A percentile compares a stretch with the other conserved stretches of the same genome.
Conservation (phyloP, 2,888 invertebrate species). For the Drosophila cognata region DNA sequence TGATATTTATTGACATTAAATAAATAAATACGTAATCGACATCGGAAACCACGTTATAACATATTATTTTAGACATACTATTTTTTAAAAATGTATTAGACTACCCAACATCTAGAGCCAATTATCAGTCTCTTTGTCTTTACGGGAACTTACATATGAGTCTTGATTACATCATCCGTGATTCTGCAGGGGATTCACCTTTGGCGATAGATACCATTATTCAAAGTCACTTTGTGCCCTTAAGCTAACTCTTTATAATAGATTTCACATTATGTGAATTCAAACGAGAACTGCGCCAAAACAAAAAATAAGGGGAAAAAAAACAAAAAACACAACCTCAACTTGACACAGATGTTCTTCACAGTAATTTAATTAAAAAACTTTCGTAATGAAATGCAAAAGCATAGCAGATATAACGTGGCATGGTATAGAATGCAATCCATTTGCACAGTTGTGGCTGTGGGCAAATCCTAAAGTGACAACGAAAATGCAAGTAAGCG, state of each 20-base stretch:
- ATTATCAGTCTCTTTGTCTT: neutral
- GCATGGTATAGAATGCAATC: conserved; percentile 44
- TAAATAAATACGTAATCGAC: neutral
- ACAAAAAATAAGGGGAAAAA: neutral
- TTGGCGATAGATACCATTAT: conserved; percentile 1
- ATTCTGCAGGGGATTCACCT: conserved; percentile 24
- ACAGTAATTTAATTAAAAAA: conserved; percentile 80
- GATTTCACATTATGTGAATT: conserved; percentile 45
- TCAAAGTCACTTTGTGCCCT: neutral
- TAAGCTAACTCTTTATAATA: conserved; percentile 17
- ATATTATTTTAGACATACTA: neutral
- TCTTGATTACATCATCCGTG: conserved; percentile 17
- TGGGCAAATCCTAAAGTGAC: conserved; percentile 64
- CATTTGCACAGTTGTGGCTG: conserved; percentile 22
- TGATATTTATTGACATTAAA: neutral
- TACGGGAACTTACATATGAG: conserved; percentile 4
- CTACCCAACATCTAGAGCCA: neutral
- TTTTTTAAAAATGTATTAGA: neutral
- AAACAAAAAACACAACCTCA: conserved; percentile 41
- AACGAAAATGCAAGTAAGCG: conserved; percentile 78
- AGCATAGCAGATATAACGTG: conserved; percentile 37
- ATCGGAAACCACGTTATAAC: neutral
- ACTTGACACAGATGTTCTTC: conserved; percentile 75
- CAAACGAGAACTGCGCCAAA: conserved; percentile 29
- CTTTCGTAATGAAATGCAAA: conserved; percentile 79